Conservation (phyloP, 2,888 invertebrate genomes). For the Oxytorus armatus region DNA sequence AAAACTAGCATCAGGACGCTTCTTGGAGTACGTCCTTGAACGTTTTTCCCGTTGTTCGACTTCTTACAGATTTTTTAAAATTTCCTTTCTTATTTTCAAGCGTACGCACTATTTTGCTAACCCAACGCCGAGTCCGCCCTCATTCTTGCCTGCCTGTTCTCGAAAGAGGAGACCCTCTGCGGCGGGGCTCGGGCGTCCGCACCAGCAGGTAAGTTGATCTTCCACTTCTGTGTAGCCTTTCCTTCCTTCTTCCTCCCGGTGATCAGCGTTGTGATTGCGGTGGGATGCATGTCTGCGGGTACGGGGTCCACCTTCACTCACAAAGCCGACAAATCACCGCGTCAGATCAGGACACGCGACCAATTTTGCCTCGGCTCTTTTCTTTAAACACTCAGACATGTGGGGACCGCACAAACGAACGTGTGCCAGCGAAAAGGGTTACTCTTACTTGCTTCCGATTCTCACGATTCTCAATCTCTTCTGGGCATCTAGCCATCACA, state of each 20-base stretch:
- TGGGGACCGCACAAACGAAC: constrained; percentile 50
- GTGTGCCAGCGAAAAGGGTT: constrained; percentile 45
- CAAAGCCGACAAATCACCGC: constrained; percentile 79
- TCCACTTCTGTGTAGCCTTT: constrained; percentile 66
- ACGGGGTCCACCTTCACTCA: constrained; percentile 58
- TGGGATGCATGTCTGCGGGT: constrained; percentile 53
- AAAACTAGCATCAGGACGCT: not conserved
- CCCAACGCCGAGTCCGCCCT: not conserved
- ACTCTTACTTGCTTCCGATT: constrained; percentile 27
- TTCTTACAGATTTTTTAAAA: not conserved
- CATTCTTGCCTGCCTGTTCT: constrained; percentile 26
- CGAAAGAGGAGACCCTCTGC: too few relatives aligned
- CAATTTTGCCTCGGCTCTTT: constrained; percentile 76
- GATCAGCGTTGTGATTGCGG: constrained; percentile 62
- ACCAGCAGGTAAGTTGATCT: constrained; percentile 59
- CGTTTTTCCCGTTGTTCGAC: not conserved
- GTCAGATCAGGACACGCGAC: constrained; percentile 79
- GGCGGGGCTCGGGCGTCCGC: constrained; percentile 43
- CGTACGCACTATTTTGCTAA: not conserved
- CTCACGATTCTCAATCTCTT: not conserved
- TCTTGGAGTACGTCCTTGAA: not conserved
- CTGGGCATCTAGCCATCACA: not conserved
- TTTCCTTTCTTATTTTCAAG: not conserved
- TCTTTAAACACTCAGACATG: constrained; percentile 72
- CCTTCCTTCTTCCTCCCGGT: constrained; percentile 67